Conservation (phyloP, 2,888 invertebrate species). For the Micoletzkya japonica region DNA sequence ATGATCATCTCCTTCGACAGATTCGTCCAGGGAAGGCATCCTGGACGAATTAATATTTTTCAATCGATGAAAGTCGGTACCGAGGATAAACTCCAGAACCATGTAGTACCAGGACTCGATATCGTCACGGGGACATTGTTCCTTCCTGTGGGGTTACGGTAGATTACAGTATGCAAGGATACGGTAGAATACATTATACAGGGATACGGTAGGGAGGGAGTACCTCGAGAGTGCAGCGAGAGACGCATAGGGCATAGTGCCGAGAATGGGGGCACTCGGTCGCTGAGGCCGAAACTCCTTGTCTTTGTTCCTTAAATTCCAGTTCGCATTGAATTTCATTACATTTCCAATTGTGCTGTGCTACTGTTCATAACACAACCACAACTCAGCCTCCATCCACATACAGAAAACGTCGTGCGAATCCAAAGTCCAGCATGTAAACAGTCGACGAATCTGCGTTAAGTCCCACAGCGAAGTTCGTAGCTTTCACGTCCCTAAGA, state of each 20-base stretch:
- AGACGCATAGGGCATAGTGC: constrained; percentile 49
- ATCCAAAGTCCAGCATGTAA: constrained; percentile 59
- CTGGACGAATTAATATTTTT: constrained; percentile 23
- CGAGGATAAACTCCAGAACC: constrained; percentile 48
- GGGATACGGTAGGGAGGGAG: no score
- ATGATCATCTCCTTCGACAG: constrained; percentile 39
- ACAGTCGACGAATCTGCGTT: constrained; percentile 39
- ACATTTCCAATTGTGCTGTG: no score
- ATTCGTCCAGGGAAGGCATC: constrained; percentile 49
- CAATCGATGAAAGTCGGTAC: constrained; percentile 19
- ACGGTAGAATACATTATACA: no score
- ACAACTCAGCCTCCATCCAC: not conserved
- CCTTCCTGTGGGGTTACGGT: constrained; percentile 36
- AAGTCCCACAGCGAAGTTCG: constrained; percentile 55
- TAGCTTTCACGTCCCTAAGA: constrained; percentile 57
- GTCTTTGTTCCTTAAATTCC: constrained; percentile 46
- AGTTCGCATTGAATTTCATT: no score
- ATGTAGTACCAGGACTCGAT: constrained; percentile 58
- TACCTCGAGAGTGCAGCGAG: constrained; percentile 23
- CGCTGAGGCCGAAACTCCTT: constrained; percentile 49
- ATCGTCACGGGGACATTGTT: constrained; percentile 55
- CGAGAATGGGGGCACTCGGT: constrained; percentile 49
- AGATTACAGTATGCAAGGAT: no score
- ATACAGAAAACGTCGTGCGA: constrained; percentile 50
- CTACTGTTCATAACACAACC: constrained; percentile 2